Evolutionary conservation across 2,888 invertebrate genomes (phyloP).

Genomic region (Tachina lurida): DNA sequence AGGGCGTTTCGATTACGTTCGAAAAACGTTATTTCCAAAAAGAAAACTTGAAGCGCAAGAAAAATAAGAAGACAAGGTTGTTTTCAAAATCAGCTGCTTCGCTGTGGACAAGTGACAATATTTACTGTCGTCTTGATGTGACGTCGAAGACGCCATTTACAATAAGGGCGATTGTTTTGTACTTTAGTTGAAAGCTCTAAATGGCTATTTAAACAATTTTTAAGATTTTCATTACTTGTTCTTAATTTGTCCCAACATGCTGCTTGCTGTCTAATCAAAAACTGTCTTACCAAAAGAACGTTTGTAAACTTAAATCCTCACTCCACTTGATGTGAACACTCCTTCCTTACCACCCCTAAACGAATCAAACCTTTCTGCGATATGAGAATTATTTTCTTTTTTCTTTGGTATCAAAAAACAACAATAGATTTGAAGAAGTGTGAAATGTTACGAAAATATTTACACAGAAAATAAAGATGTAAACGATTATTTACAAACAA

Average conservation of each 20-base stretch:
- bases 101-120: too few species aligned
- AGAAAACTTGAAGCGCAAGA: too few species aligned
- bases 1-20: too few species aligned
- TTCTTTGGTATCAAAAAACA: conserved; percentile 44
- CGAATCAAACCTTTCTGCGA: conserved; percentile 14
- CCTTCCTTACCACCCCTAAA: background rate
- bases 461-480: conserved; percentile 78
- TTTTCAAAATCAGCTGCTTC: too few species aligned
- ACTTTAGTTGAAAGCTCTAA: background rate
- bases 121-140: too few species aligned
- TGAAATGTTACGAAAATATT: conserved; percentile 80
- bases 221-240: background rate
- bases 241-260: background rate
- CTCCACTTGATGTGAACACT: conserved; percentile 3
- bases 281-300: background rate
- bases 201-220: background rate
- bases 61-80: too few species aligned
- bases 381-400: conserved; percentile 42
- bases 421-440: conserved; percentile 65
- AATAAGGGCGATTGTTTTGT: too few species aligned
- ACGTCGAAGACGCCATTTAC: too few species aligned
- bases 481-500: conserved; percentile 65
- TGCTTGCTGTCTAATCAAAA: background rate
- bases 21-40: too few species aligned
- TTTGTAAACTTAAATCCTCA: conserved; percentile 1